A percentile compares a stretch with the other conserved stretches of the same genome.
Evolutionary conservation across 1,140 invertebrate species (phyloP).

Genomic region (Lanistes nyassanus): DNA sequence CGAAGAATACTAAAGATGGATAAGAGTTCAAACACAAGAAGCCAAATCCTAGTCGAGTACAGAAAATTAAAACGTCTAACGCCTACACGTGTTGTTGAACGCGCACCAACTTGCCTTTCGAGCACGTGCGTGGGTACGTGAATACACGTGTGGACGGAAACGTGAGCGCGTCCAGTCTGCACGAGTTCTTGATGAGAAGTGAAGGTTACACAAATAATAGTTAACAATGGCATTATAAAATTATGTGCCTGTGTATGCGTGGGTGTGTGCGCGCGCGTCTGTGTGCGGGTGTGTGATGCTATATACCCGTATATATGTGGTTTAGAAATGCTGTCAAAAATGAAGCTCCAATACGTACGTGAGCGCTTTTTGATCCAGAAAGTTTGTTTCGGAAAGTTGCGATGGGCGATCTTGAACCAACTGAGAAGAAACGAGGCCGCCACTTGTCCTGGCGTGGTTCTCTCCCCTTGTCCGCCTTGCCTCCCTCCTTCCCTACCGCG

Average conservation of each 20-base stretch:
- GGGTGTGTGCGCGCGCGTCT: constrained; percentile 7
- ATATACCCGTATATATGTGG: background rate
- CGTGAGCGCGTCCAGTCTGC: background rate
- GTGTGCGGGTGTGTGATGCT: constrained; percentile 3
- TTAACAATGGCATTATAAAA: background rate
- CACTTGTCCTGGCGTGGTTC: too few relatives aligned
- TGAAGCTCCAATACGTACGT: too few relatives aligned
- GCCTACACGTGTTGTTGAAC: background rate
- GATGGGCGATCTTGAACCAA: too few relatives aligned
- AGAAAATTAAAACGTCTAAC: background rate
- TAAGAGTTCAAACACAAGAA: too few relatives aligned
- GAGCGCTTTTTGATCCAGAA: too few relatives aligned
- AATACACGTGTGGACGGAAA: background rate
- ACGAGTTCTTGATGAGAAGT: background rate
- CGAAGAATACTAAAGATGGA: too few relatives aligned
- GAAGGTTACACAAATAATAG: background rate
- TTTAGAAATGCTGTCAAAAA: too few relatives aligned
- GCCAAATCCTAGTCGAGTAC: too few relatives aligned
- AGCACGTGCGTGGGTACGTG: constrained; percentile 9
- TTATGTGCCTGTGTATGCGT: constrained; percentile 1
- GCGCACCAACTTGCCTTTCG: background rate
- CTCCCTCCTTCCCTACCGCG: too few relatives aligned
- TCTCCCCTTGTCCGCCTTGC: too few relatives aligned
- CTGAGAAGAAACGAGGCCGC: too few relatives aligned
- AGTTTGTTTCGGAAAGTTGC: too few relatives aligned